Conservation (phyloP, 2,888 invertebrate species). For the Limenitis camilla region DNA sequence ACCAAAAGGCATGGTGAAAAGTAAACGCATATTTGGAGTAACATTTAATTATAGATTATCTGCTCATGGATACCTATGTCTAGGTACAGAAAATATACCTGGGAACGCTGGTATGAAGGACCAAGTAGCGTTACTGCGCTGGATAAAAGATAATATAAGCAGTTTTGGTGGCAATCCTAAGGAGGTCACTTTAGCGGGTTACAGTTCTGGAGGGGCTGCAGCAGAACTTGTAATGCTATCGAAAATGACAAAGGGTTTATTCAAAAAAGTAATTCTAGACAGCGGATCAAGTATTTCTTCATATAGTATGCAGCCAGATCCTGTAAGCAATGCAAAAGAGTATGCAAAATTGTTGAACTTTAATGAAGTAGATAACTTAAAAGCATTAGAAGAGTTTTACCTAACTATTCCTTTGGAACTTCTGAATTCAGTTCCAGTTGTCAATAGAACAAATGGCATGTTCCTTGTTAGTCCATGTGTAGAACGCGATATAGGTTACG, state of each 20-base stretch:
- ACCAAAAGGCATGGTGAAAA: conserved; percentile 32
- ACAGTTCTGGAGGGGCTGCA: conserved; percentile 33
- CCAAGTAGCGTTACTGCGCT: conserved; percentile 32
- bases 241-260: conserved; percentile 15
- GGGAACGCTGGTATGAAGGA: conserved; percentile 40
- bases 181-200: conserved; percentile 35
- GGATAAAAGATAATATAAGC: conserved; percentile 35
- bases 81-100: conserved; percentile 31
- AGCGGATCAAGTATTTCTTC: conserved; percentile 28
- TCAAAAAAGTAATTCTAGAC: conserved; percentile 28
- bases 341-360: conserved; percentile 31
- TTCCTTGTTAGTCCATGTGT: conserved; percentile 32
- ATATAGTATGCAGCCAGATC: conserved; percentile 30
- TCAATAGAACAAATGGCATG: conserved; percentile 25
- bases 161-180: conserved; percentile 35
- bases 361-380: conserved; percentile 32
- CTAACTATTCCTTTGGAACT: conserved; percentile 31
- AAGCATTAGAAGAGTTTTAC: conserved; percentile 39
- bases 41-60: conserved; percentile 46
- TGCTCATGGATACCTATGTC: conserved; percentile 28
- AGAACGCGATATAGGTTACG: conserved; percentile 27
- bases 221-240: conserved; percentile 29
- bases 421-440: conserved; percentile 27
- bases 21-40: conserved; percentile 36
- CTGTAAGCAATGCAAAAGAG: conserved; percentile 28